Base-by-base conservation (phyloP, 2,113 vertebrate species). In the Ivindomyrus marchei region DNA sequence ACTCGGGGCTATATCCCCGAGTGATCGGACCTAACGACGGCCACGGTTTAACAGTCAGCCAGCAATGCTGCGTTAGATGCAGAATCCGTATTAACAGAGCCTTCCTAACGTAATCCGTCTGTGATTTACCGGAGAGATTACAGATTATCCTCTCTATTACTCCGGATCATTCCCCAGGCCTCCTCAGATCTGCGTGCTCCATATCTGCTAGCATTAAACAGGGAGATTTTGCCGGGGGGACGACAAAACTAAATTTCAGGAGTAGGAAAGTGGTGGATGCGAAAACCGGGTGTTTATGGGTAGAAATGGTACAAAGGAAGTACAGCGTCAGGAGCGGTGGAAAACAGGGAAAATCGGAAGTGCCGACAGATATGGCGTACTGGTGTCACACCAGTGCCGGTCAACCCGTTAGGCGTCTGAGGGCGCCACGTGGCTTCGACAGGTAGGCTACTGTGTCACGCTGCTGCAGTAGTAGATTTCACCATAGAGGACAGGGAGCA, bases 61-160 rank as follows among this genome's bases (percentile, higher is more conserved):
- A 62, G 8, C 7, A n/a, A 62, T n/a, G 21, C 56, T 62, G 56
- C 7, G 56, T 89, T 31, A 27, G 3, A n/a, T 24, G 49, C 49
- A 77, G 17, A 36, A 46, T 36, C 17, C 15, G 15, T 39, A 19
- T 89, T 70, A 70, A 13, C n/a, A 70, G 3, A 70, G n/a, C 62
- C 62, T 31, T 27, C n/a, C 45, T 77, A 66, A 70, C 9, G 88
- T 89, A 91, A 47, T 89, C 90, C 27, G 88, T 58, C 88, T 88
- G 27, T 31, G 90, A 90, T 90, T 91, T 91, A 91, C 92, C 89
- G 27, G 84, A 86, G 88, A 91, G 92, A 94, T 92, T 94, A 91
- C 92, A 89, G 89, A 89, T 90, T 46, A 49, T 58, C 90, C 93
- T 91, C 88, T 89, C 91, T 89, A 91, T 89, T n/a, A 3, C 50